Percentiles rank a stretch among this genome's conserved stretches.
Evolutionary conservation across 1,140 invertebrate species (phyloP).

Genomic region (Metopolophium dirhodum): DNA sequence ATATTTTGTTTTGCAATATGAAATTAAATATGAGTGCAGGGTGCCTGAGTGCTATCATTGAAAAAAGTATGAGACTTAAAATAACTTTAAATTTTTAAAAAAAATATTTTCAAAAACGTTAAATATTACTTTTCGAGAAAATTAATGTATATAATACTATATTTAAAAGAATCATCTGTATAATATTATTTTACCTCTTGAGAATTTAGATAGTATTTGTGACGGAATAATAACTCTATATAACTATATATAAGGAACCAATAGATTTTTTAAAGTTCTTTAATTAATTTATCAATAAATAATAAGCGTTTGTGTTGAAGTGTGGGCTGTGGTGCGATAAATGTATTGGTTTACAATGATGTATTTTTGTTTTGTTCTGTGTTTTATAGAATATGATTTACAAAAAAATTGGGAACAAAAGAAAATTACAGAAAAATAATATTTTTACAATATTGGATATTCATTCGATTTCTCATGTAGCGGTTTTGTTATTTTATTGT

Average conservation of each 20-base stretch:
- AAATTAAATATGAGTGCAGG: too few species aligned
- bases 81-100: not conserved
- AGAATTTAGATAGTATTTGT: not conserved
- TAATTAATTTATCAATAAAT: not conserved
- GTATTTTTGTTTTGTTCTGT: not conserved
- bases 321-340: not conserved
- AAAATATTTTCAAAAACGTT: not conserved
- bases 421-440: too few species aligned
- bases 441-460: too few species aligned
- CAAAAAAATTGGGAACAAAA: not conserved
- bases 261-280: not conserved
- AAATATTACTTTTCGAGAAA: not conserved
- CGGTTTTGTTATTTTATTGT: too few species aligned
- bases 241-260: not conserved
- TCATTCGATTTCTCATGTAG: too few species aligned
- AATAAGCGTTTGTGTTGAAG: not conserved
- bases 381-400: not conserved
- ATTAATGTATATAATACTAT: not conserved
- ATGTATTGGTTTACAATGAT: not conserved
- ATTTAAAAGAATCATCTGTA: not conserved
- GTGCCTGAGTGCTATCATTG: too few species aligned
- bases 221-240: not conserved
- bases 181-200: not conserved
- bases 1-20: too few species aligned
- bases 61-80: too few species aligned